Conservation (phyloP, 2,113 vertebrate species). For the Aphyosemion australe region DNA sequence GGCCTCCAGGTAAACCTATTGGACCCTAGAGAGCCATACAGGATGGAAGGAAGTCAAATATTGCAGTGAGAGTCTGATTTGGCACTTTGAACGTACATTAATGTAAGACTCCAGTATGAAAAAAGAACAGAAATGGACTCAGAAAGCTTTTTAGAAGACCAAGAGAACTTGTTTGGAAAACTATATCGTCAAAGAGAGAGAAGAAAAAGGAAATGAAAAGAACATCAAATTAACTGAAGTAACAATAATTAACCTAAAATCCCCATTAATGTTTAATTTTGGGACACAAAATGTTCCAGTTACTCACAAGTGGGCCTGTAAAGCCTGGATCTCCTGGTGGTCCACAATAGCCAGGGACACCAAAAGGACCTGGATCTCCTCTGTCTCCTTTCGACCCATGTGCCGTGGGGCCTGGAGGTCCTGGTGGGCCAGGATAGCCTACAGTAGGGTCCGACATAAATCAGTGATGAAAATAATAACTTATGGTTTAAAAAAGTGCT, state of each 20-base stretch:
- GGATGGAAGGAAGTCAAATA: constrained; percentile 26
- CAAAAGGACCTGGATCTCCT: constrained; percentile 47
- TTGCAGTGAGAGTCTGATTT: neutral
- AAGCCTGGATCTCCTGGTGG: constrained; percentile 50
- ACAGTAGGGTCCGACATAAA: neutral
- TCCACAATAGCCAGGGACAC: constrained; percentile 38
- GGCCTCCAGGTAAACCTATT: constrained; percentile 34
- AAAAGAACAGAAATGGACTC: neutral
- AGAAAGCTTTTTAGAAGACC: too few relatives aligned
- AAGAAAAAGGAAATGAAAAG: too few relatives aligned
- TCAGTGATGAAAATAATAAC: neutral
- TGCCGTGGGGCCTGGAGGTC: constrained; percentile 36
- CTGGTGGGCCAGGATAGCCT: constrained; percentile 55
- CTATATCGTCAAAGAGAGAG: too few relatives aligned
- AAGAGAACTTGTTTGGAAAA: too few relatives aligned
- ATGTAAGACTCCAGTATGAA: neutral
- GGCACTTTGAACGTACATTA: neutral
- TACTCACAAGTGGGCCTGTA: constrained; percentile 50
- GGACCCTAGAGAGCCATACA: constrained; percentile 37
- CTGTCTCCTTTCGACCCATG: constrained; percentile 48
- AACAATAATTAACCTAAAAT: too few relatives aligned
- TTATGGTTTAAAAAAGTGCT: neutral
- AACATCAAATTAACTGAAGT: too few relatives aligned
- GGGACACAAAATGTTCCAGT: neutral
- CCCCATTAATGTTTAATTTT: neutral